Evolutionary conservation across 2,797 vertebrate species (phyloP).

Genomic region (Lacerta agilis): DNA sequence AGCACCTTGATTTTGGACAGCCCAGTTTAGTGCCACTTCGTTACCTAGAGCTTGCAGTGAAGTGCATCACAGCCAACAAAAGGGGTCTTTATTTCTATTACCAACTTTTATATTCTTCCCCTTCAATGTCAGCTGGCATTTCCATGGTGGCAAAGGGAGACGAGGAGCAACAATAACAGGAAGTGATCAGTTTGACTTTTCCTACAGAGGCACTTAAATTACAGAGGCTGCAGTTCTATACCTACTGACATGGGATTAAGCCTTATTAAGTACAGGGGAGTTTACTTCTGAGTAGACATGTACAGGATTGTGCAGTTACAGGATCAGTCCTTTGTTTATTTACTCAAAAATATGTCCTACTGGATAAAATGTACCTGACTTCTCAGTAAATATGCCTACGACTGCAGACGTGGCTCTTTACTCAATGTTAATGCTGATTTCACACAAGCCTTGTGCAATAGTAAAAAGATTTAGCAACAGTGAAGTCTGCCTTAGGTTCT

Average conservation of each 20-base stretch:
- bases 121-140: not conserved
- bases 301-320: not conserved
- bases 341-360: not conserved
- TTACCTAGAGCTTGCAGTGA: not conserved
- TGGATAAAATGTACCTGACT: not conserved
- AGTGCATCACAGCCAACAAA: not conserved
- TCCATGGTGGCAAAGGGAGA: not conserved
- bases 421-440: slow-evolving; percentile 54
- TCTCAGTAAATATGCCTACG: not conserved
- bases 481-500: slow-evolving; percentile 51
- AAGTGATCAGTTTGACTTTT: slow-evolving; percentile 4
- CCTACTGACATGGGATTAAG: not conserved
- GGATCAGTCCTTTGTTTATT: not conserved
- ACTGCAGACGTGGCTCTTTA: slow-evolving; percentile 18
- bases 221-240: not conserved
- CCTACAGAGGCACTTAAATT: not conserved
- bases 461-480: slow-evolving; percentile 37
- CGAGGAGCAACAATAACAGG: not conserved
- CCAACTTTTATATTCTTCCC: not conserved
- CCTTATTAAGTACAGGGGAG: not conserved
- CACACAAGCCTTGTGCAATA: slow-evolving; percentile 38
- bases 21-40: not conserved
- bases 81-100: not conserved
- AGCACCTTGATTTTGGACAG: slow-evolving; percentile 57
- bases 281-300: not conserved